Evolutionary conservation across 2,888 invertebrate species (phyloP).

Genomic region (Nysson spinosus): DNA sequence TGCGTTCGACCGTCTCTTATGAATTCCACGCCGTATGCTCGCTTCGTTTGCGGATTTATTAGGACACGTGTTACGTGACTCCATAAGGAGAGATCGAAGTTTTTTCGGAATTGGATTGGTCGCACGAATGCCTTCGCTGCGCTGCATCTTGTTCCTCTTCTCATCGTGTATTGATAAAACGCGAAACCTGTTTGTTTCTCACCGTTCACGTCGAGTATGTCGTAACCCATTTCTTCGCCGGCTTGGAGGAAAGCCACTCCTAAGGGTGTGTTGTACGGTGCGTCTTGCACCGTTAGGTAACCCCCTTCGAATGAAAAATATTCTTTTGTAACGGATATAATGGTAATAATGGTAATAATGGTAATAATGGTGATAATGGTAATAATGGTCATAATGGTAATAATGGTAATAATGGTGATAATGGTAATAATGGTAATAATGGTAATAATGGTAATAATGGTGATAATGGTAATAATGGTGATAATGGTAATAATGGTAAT

Average conservation of each 20-base stretch:
- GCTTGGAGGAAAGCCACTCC: slow-evolving; percentile 92
- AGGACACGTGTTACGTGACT: slow-evolving; percentile 88
- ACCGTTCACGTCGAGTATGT: slow-evolving; percentile 91
- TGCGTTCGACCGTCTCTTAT: slow-evolving; percentile 83
- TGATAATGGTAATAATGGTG: too few species aligned
- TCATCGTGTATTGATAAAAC: slow-evolving; percentile 93
- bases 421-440: too few species aligned
- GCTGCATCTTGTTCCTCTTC: slow-evolving; percentile 89
- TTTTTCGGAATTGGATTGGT: slow-evolving; percentile 86
- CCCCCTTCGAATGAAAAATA: slow-evolving; percentile 86
- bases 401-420: too few species aligned
- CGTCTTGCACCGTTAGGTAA: slow-evolving; percentile 86
- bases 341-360: too few species aligned
- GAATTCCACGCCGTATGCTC: slow-evolving; percentile 90
- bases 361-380: too few species aligned
- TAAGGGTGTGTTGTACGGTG: slow-evolving; percentile 89
- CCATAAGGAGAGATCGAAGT: slow-evolving; percentile 89
- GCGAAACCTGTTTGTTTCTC: slow-evolving; percentile 91
- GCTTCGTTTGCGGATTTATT: slow-evolving; percentile 84
- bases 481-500: too few species aligned
- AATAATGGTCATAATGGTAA: too few species aligned
- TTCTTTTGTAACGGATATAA: too few species aligned
- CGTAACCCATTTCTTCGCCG: slow-evolving; percentile 95
- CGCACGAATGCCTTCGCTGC: slow-evolving; percentile 91
- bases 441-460: too few species aligned